A percentile compares a stretch with the other conserved stretches of the same genome.
Evolutionary conservation across 2,797 vertebrate genomes (phyloP).

Genomic region (Agapornis canus): DNA sequence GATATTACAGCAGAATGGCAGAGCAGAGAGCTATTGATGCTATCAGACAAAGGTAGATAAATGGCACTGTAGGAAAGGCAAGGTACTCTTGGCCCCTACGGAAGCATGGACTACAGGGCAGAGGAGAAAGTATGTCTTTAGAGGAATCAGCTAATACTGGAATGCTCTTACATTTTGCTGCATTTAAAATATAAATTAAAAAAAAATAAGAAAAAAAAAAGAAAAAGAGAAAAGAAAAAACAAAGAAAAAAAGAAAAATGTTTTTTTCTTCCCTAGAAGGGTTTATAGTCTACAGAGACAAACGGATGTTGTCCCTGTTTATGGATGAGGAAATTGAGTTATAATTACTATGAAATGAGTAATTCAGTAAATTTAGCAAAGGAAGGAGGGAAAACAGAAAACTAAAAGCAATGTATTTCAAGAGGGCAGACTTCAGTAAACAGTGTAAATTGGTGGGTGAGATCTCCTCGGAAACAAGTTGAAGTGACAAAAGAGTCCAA

Average conservation of each 20-base stretch:
- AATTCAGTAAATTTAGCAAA: constrained; percentile 28
- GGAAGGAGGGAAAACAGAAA: constrained; percentile 25
- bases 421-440: constrained; percentile 47
- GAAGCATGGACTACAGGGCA: background rate
- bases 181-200: background rate
- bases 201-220: background rate
- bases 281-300: background rate
- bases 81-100: background rate
- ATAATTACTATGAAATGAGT: constrained; percentile 3
- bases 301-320: background rate
- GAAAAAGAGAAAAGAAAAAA: rapidly evolving
- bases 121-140: background rate
- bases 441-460: constrained; percentile 51
- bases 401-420: constrained; percentile 47
- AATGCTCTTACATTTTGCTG: background rate
- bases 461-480: constrained; percentile 70
- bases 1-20: background rate
- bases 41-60: background rate
- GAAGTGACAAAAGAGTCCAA: constrained; percentile 61
- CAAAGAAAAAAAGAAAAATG: rapidly evolving
- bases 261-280: background rate
- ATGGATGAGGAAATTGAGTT: background rate
- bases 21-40: background rate
- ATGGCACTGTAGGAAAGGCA: background rate
- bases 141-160: background rate